These are phyloP conservation scores for Thalassophryne amazonica DNA, from an alignment of 2,797 vertebrate genomes.

Conservation along the genomic window DNA sequence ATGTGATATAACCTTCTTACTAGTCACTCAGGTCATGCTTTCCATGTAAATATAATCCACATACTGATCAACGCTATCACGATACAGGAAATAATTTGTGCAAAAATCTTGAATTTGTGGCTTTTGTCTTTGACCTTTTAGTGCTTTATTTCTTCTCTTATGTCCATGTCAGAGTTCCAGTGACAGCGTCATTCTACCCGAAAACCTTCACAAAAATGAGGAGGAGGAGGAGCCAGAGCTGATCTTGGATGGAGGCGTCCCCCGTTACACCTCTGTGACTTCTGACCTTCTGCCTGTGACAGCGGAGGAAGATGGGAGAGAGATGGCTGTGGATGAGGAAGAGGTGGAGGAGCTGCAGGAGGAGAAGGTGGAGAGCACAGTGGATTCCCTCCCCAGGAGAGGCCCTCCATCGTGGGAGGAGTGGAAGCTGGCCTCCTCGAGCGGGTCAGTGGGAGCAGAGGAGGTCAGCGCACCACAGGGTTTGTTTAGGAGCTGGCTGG, in stretches of 20 bases:
- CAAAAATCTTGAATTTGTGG: too few species aligned
- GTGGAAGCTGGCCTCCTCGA: constrained; percentile 33
- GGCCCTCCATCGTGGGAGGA: constrained; percentile 64
- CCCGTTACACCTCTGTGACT: constrained; percentile 57
- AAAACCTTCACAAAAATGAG: constrained; percentile 61
- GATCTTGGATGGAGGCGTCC: constrained; percentile 74
- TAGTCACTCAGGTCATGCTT: too few species aligned
- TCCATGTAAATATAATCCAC: too few species aligned
- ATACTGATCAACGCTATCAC: too few species aligned
- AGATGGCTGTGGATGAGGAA: constrained; percentile 91
- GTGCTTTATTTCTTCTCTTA: too few species aligned
- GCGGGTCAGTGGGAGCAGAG: constrained; percentile 9
- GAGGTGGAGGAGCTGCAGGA: constrained; percentile 72
- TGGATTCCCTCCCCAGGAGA: constrained; percentile 18
- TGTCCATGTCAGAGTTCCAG: constrained; percentile 76
- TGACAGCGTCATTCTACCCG: constrained; percentile 69
- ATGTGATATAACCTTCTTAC: too few species aligned
- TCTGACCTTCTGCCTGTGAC: constrained; percentile 25
- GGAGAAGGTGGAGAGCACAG: constrained; percentile 7
- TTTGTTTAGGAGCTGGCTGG: too few species aligned
- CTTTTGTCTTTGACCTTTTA: constrained; percentile 1
- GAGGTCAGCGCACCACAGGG: constrained; percentile 49
- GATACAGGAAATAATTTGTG: too few species aligned
- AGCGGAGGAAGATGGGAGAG: constrained; percentile 73
- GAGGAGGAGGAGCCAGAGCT: constrained; percentile 82